Base-by-base conservation (phyloP, 1,140 invertebrate genomes). In the Cardiocondyla obscurior region DNA sequence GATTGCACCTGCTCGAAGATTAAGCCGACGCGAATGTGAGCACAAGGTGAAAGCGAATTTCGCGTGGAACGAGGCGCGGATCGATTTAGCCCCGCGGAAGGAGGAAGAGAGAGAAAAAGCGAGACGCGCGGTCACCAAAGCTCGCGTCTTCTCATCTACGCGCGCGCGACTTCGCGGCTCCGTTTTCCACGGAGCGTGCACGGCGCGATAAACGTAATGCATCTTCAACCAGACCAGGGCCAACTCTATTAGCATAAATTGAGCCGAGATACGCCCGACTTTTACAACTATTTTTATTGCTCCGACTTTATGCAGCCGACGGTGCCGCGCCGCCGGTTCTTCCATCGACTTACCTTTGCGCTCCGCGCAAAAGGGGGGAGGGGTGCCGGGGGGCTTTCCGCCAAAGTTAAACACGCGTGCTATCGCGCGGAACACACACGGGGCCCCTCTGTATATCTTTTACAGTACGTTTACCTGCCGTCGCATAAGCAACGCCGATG, bases 221-320 rank as follows among this genome's bases (percentile, higher is more conserved):
- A 87, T 88, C 89, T 90, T 90, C 87, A 87, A 90, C 89, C 84
- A 88, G 88, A 88, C 79, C 79, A 62, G 73, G 86, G 86, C 74
- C 82, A 85, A 89, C 86, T 88, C 86, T 89, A 90, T 93, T 92
- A 92, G 89, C 91, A 92, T 93, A 92, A 92, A 91, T 92, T 88
- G 90, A 90, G 90, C 81, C 70, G 62, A 81, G 82, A 87, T 87
- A 85, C 82, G 91, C 88, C 88, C 89, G 88, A 92, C 91, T 93
- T 92, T 93, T 91, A 91, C 90, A 89, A 88, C 89, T 89, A 92
- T 90, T 90, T 92, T 91, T 91, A 92, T 90, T 87, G 76, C 70
- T 46, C 81, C 82, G 87, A 87, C 85, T 91, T 91, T 90, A 88
- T 89, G 88, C 88, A 89, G 90, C 85, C 85, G n/a, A 83, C 72